Evolutionary conservation across 1,140 invertebrate genomes (phyloP), one percentile per base, ranked within the genome.

Genomic region (Scaptomyza pallida): DNA sequence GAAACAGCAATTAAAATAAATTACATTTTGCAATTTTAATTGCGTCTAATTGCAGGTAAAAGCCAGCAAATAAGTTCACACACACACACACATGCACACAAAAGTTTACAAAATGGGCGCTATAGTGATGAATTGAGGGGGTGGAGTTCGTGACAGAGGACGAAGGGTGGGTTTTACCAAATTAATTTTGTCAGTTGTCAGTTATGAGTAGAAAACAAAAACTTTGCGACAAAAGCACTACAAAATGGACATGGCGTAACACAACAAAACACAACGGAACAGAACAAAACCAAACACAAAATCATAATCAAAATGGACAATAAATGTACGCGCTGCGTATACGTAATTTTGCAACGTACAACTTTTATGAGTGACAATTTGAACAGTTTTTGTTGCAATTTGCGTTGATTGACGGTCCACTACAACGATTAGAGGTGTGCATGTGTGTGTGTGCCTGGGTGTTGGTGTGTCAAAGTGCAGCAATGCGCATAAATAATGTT

Each of bases 291-390:
- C 5, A 1, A 30, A 30, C 62, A 55, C 52, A 67, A 56, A 64
- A 82, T 68, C 44, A 68, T 61, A 52, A 75, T 26, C 72, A 56
- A 57, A 35, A 63, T 37, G 52, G 52, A 48, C 17, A 82, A 82
- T 77, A 75, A 77, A 71, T 75, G 72, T 62, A 70, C 80, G 63
- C 80, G 63, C 50, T 80, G 81, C 81, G 81, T 83, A 73, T 83
- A 80, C 80, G 81, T 85, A 83, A 83, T 85, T 83, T 74, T 59
- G n/a, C 45, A 59, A 45, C 57, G 56, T 85, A 44, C 68, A 85
- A 85, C 81, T 85, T 85, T 85, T 86, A 85, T 85, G 73, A 85
- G 81, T 77, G 80, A 86, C 81, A 85, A 85, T 85, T 86, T 83
- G 79, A 65, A 70, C 47, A 78, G 61, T 72, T 69, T 74, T 68